Percentiles rank a stretch among this genome's conserved stretches.
Evolutionary conservation across 2,888 invertebrate genomes (phyloP).

Genomic region (Pocota personata): DNA sequence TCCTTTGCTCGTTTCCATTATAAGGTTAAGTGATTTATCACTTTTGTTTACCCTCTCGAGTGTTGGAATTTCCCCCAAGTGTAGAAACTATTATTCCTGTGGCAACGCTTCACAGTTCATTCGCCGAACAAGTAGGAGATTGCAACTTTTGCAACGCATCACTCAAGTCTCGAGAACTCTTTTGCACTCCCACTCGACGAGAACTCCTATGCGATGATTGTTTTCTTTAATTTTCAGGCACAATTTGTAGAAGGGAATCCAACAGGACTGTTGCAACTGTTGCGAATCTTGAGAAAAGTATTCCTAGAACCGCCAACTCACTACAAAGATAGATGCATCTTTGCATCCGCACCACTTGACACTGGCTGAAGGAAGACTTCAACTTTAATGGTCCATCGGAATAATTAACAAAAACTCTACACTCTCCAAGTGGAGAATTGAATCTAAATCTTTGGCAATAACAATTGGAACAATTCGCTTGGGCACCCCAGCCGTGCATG

Average conservation of each 20-base stretch:
- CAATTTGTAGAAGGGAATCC: slow-evolving; percentile 35
- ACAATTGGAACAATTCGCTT: not conserved
- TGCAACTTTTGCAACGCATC: slow-evolving; percentile 55
- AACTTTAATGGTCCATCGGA: slow-evolving; percentile 38
- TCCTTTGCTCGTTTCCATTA: slow-evolving; percentile 29
- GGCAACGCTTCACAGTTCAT: slow-evolving; percentile 47
- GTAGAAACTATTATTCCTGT: slow-evolving; percentile 10
- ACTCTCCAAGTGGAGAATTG: not conserved
- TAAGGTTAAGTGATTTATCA: slow-evolving; percentile 69
- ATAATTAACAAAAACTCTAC: slow-evolving; percentile 64
- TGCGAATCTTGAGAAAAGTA: slow-evolving; percentile 9
- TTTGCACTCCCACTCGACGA: slow-evolving; percentile 51
- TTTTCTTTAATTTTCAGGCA: slow-evolving; percentile 54
- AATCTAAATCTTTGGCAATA: slow-evolving; percentile 60
- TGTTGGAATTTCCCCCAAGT: slow-evolving; percentile 36
- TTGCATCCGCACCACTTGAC: slow-evolving; percentile 54
- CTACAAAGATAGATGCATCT: slow-evolving; percentile 14
- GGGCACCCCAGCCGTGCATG: slow-evolving; percentile 35
- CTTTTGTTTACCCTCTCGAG: slow-evolving; percentile 62
- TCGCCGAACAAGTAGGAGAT: slow-evolving; percentile 54
- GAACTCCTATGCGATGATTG: slow-evolving; percentile 38
- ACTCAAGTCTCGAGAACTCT: slow-evolving; percentile 50
- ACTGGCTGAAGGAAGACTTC: slow-evolving; percentile 5
- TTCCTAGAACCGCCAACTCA: slow-evolving; percentile 58
- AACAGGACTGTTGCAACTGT: slow-evolving; percentile 42